Conservation (phyloP, 2,888 invertebrate species). For the Cephus runcator region DNA sequence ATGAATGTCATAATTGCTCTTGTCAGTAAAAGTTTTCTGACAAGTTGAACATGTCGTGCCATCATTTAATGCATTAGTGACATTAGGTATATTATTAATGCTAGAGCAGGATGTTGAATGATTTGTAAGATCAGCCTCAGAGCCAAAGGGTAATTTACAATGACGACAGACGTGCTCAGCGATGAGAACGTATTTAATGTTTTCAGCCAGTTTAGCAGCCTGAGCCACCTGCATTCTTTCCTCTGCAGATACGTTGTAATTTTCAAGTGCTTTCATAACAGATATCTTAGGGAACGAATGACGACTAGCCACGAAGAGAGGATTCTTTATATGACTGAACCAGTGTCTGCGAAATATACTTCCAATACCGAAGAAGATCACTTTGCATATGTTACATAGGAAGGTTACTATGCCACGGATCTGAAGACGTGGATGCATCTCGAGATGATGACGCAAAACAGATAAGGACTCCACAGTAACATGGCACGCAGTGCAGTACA, state of each 20-base stretch:
- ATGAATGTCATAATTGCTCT: neutral
- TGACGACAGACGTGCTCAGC: constrained; percentile 51
- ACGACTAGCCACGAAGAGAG: constrained; percentile 45
- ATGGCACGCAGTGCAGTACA: constrained; percentile 51
- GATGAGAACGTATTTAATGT: constrained; percentile 41
- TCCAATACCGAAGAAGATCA: constrained; percentile 53
- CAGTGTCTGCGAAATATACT: constrained; percentile 52
- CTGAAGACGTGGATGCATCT: constrained; percentile 39
- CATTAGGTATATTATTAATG: neutral
- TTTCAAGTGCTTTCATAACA: constrained; percentile 23
- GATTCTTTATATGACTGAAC: constrained; percentile 47
- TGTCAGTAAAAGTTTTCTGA: neutral
- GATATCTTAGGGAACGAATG: constrained; percentile 50
- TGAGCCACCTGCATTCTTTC: neutral
- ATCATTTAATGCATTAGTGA: neutral
- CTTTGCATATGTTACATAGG: constrained; percentile 55
- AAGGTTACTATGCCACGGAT: constrained; percentile 40
- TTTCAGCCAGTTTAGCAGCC: neutral
- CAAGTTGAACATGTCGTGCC: neutral
- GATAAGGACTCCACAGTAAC: constrained; percentile 37
- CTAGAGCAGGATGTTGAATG: constrained; percentile 15
- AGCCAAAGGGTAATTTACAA: constrained; percentile 45
- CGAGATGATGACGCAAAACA: constrained; percentile 47
- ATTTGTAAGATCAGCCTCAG: constrained; percentile 30
- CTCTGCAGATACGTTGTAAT: neutral